Percentiles rank a stretch among this genome's conserved stretches.
phyloP scores from a whole-genome alignment of 2,888 invertebrate genomes.

The Zygaena filipendulae region DNA sequence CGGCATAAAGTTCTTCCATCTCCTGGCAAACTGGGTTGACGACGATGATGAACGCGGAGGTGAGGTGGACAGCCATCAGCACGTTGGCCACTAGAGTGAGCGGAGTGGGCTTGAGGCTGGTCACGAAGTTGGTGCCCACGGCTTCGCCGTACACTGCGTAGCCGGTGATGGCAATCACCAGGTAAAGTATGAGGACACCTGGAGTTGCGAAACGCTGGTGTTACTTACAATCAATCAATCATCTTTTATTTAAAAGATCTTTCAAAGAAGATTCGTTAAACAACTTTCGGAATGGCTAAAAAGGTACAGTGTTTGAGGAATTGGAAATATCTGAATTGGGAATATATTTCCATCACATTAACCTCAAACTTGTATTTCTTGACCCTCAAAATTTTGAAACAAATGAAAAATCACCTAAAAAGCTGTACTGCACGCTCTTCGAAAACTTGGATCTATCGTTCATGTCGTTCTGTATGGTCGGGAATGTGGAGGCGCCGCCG shows the following conservation, averaged over 20 bases:
- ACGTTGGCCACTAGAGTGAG: constrained; percentile 69
- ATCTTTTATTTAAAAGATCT: not conserved
- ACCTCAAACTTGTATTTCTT: no score
- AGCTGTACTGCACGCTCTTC: constrained; percentile 71
- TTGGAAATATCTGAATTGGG: no score
- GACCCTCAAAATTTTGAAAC: no score
- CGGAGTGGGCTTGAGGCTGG: constrained; percentile 62
- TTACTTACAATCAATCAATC: no score
- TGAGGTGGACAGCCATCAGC: constrained; percentile 72
- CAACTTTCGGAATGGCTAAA: no score
- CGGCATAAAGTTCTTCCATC: constrained; percentile 71
- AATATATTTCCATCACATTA: no score
- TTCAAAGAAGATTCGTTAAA: no score
- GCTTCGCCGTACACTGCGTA: constrained; percentile 72
- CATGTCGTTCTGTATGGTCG: constrained; percentile 85
- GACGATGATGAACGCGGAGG: constrained; percentile 75
- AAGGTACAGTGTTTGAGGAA: no score
- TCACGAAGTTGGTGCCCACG: constrained; percentile 69
- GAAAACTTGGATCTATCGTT: constrained; percentile 72
- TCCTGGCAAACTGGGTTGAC: constrained; percentile 79
- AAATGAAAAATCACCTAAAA: constrained; percentile 68
- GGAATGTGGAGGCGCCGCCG: constrained; percentile 80
- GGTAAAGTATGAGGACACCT: constrained; percentile 68
- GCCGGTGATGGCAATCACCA: constrained; percentile 71
- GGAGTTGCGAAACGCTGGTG: no score